These are phyloP conservation scores for Mesocricetus auratus DNA, from an alignment of 2,113 vertebrate species.

Conservation along the genomic window DNA sequence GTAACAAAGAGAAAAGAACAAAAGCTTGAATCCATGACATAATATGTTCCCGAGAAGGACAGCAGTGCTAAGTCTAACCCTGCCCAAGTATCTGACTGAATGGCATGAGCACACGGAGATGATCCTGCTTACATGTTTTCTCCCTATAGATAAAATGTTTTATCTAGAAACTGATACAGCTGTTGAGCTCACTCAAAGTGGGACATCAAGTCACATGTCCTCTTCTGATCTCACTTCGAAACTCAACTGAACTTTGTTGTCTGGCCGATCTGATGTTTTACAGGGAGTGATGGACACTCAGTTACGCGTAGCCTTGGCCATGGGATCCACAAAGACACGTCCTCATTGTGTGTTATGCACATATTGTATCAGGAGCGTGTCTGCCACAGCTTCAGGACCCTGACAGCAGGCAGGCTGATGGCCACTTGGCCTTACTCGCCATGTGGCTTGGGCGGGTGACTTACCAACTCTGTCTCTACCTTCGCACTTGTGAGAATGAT, in stretches of 20 bases:
- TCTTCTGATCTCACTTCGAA: not conserved
- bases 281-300: not conserved
- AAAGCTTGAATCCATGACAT: not conserved
- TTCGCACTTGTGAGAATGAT: not conserved
- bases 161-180: not conserved
- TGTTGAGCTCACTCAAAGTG: not conserved
- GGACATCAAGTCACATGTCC: not conserved
- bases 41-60: not conserved
- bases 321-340: not conserved
- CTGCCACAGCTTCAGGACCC: not conserved
- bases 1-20: not conserved
- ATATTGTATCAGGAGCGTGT: not conserved
- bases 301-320: not conserved
- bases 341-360: not conserved
- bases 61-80: not conserved
- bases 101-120: not conserved
- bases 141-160: not conserved
- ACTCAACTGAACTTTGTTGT: slow-evolving; percentile 27
- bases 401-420: not conserved
- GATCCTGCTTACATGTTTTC: not conserved
- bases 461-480: not conserved
- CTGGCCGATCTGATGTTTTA: not conserved
- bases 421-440: not conserved
- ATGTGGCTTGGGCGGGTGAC: not conserved
- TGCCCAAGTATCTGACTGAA: not conserved